Evolutionary conservation across 2,888 invertebrate genomes (phyloP).

Genomic region (Phlogophora meticulosa): DNA sequence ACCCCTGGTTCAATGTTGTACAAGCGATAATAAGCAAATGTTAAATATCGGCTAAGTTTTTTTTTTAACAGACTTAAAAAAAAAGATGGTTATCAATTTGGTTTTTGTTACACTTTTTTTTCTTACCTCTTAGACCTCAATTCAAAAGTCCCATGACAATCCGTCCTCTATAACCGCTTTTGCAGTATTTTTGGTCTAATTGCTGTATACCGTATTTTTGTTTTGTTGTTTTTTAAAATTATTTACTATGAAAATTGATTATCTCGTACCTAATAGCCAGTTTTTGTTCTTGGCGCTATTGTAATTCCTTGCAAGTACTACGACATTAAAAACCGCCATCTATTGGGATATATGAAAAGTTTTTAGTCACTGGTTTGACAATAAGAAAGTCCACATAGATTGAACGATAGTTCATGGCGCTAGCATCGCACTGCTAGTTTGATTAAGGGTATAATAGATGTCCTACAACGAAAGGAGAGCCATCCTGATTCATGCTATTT

Average conservation of each 20-base stretch:
- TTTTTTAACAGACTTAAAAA: too few species aligned
- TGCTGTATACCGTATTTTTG: neutral
- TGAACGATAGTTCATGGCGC: slow-evolving; percentile 53
- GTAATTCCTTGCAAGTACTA: neutral
- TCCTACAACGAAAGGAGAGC: neutral
- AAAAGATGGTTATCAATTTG: too few species aligned
- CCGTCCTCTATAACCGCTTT: too few species aligned
- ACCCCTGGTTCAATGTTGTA: too few species aligned
- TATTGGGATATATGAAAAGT: slow-evolving; percentile 34
- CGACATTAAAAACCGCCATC: slow-evolving; percentile 61
- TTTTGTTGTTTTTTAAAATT: neutral
- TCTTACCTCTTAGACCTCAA: too few species aligned
- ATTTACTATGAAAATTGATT: neutral
- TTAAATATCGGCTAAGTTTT: too few species aligned
- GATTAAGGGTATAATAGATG: slow-evolving; percentile 9
- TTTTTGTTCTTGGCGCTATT: slow-evolving; percentile 20
- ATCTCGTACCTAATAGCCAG: neutral
- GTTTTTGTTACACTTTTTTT: too few species aligned
- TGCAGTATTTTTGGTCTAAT: too few species aligned
- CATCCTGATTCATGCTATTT: neutral
- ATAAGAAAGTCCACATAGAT: slow-evolving; percentile 22
- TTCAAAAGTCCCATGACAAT: too few species aligned
- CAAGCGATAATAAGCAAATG: too few species aligned
- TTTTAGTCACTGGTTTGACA: slow-evolving; percentile 21
- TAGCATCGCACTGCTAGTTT: slow-evolving; percentile 29